A percentile compares a stretch with the other conserved stretches of the same genome.
Conservation (phyloP, 2,888 invertebrate genomes). For the Parnassius smintheus region DNA sequence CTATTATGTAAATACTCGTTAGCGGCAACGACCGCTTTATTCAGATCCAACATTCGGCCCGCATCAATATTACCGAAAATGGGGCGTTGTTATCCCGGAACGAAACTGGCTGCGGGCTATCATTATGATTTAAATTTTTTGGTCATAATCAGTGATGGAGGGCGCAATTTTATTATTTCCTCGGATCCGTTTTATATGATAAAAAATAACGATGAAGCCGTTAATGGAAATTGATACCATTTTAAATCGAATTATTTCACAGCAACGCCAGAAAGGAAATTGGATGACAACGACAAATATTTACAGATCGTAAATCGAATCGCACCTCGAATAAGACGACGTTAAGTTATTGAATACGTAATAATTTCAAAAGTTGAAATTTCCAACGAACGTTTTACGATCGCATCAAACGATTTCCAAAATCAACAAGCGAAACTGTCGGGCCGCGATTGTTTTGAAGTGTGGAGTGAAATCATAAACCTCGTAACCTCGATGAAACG, state of each 20-base stretch:
- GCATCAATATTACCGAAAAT: constrained; percentile 9
- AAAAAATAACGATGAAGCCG: not conserved
- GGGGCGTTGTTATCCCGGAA: not conserved
- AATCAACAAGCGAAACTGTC: constrained; percentile 54
- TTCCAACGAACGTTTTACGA: constrained; percentile 43
- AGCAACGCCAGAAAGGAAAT: constrained; percentile 5
- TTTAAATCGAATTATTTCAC: not conserved
- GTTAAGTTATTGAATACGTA: constrained; percentile 39
- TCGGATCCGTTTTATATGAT: not conserved
- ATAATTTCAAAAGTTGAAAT: constrained; percentile 41
- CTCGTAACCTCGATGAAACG: constrained; percentile 61
- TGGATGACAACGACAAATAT: constrained; percentile 44
- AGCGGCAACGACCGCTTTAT: constrained; percentile 37
- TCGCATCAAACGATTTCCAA: constrained; percentile 52
- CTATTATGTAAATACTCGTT: constrained; percentile 60
- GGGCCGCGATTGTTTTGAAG: constrained; percentile 49
- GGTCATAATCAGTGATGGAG: not conserved
- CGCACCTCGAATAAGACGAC: constrained; percentile 35
- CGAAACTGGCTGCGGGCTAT: not conserved
- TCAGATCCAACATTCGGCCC: constrained; percentile 3
- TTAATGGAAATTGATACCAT: not conserved
- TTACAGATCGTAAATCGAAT: constrained; percentile 54
- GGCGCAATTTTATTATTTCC: not conserved
- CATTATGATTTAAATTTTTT: not conserved
- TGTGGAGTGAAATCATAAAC: constrained; percentile 69